These are phyloP conservation scores for Oscheius myriophilus DNA, from an alignment of 2,888 invertebrate species.

Conservation along the genomic window DNA sequence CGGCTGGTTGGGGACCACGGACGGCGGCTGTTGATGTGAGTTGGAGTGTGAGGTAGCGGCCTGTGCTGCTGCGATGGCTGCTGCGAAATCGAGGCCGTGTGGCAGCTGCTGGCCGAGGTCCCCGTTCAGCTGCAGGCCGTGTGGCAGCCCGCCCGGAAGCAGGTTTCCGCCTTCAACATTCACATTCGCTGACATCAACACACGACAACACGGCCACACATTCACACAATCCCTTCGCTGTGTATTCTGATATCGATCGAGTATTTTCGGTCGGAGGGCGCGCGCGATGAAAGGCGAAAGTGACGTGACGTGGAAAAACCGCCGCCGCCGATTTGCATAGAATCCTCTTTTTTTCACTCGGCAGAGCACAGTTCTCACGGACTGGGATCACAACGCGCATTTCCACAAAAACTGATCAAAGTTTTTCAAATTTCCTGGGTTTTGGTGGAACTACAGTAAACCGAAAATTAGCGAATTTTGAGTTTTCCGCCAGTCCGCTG, in stretches of 20 bases:
- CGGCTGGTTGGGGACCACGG: conserved; percentile 29
- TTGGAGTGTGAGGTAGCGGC: conserved; percentile 17
- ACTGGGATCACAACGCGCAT: too few relatives aligned
- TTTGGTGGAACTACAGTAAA: too few relatives aligned
- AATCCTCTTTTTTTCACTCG: too few relatives aligned
- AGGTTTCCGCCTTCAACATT: conserved; percentile 30
- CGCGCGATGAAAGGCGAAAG: conserved; percentile 1
- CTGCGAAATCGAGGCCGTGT: conserved; percentile 39
- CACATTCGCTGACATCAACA: neutral
- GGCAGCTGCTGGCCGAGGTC: conserved; percentile 30
- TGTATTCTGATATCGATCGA: too few relatives aligned
- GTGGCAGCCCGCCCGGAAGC: conserved; percentile 24
- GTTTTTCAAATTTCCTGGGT: too few relatives aligned
- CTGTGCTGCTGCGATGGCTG: conserved; percentile 40
- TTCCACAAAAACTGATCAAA: too few relatives aligned
- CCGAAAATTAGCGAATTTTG: too few relatives aligned
- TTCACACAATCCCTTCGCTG: too few relatives aligned
- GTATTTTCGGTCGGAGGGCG: neutral
- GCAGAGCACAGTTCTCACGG: too few relatives aligned
- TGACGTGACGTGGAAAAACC: too few relatives aligned
- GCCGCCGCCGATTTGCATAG: too few relatives aligned
- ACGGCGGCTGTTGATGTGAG: conserved; percentile 23
- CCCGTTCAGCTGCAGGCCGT: conserved; percentile 32
- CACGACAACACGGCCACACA: neutral
- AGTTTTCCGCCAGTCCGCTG: too few relatives aligned